Percentiles rank a stretch among this genome's conserved stretches.
Evolutionary conservation across 2,888 invertebrate species (phyloP).

Genomic region (Tetheella fluctuosa): DNA sequence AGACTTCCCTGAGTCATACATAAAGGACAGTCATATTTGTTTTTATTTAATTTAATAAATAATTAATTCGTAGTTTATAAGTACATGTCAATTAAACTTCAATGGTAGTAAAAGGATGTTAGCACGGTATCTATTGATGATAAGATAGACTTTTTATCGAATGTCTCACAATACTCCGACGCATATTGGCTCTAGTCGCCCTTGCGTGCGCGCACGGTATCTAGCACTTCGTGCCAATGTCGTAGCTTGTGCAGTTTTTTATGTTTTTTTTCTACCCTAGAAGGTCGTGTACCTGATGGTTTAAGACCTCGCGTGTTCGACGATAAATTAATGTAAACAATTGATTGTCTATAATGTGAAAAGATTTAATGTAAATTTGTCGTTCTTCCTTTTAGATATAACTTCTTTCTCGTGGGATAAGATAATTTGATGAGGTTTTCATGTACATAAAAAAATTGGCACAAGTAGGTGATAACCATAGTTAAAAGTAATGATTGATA

Average conservation of each 20-base stretch:
- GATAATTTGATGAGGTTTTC: background rate
- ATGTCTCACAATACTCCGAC: constrained; percentile 39
- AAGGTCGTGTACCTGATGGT: constrained; percentile 71
- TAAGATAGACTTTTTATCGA: background rate
- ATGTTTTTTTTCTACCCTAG: constrained; percentile 62
- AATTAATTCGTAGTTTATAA: background rate
- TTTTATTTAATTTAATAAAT: background rate
- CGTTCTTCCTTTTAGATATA: constrained; percentile 14
- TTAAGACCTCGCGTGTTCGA: constrained; percentile 69
- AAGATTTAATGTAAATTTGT: constrained; percentile 8
- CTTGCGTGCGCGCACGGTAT: constrained; percentile 75
- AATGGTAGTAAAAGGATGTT: background rate
- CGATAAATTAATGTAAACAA: constrained; percentile 60
- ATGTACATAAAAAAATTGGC: background rate
- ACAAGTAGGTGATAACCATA: too few species aligned
- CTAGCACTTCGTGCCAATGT: constrained; percentile 76
- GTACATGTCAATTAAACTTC: too few species aligned
- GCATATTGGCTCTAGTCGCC: constrained; percentile 54
- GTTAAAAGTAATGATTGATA: too few species aligned
- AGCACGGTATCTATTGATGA: background rate
- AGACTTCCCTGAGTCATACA: constrained; percentile 10
- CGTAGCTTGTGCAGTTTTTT: constrained; percentile 61
- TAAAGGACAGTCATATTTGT: background rate
- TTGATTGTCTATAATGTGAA: constrained; percentile 29
- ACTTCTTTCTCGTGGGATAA: background rate